phyloP scores from a whole-genome alignment of 2,113 vertebrate species.

The Isichthys henryi region DNA sequence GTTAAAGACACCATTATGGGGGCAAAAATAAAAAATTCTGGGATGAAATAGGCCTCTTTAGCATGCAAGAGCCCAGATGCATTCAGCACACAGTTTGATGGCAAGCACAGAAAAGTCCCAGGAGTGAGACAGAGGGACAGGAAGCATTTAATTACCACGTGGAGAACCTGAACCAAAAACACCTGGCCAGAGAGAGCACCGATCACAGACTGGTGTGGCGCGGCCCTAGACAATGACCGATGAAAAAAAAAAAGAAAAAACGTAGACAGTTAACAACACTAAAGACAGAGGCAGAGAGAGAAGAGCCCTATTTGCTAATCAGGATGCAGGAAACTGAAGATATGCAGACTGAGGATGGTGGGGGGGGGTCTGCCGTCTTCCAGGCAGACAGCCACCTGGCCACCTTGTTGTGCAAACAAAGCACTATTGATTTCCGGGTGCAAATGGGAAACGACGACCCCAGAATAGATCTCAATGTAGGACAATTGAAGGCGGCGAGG shows the following conservation, averaged over 20 bases:
- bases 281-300: not conserved
- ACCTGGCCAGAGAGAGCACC: not conserved
- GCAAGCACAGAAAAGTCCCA: not conserved
- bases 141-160: not conserved
- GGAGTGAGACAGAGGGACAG: too few species aligned
- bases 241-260: not conserved
- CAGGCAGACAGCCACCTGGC: not conserved
- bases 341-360: not conserved
- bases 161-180: not conserved
- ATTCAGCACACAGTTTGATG: not conserved
- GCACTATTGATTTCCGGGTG: conserved; percentile 29
- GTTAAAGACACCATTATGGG: not conserved
- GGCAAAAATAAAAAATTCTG: not conserved
- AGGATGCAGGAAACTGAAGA: not conserved
- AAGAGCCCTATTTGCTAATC: not conserved
- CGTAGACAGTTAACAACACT: not conserved
- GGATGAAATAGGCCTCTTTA: not conserved
- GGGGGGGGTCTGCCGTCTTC: too few species aligned
- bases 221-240: not conserved
- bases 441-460: conserved; percentile 7
- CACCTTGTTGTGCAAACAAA: conserved; percentile 26
- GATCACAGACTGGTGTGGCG: not conserved
- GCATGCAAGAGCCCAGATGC: too few species aligned
- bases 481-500: conserved; percentile 10
- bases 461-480: conserved; percentile 27